Evolutionary conservation across 2,797 vertebrate species (phyloP), one percentile per base, ranked within the genome.

Genomic region (Danio albolineatus): DNA sequence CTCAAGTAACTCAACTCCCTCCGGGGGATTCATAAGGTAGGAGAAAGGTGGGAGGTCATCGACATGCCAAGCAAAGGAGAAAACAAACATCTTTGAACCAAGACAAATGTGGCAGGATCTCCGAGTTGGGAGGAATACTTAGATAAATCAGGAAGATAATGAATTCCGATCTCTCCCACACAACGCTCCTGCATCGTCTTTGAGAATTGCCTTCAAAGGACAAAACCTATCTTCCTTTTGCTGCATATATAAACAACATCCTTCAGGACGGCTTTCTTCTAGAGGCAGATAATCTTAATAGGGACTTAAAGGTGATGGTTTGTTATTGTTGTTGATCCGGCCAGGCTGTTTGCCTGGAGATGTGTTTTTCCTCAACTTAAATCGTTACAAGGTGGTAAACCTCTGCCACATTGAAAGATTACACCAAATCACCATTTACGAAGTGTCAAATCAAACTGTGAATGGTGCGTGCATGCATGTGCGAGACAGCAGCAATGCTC

Each of bases 151-250:
- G 48, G 44, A 53, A 81, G 74, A 87, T 84, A 83, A 85, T 60
- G 73, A 86, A 73, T 81, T 78, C 74, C 21, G 7, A 79, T 69
- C 39, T 81, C 83, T 85, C 67, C 82, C 79, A 86, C 79, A 76
- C 76, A 84, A 48, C 39, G 65, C 54, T 57, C 46, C 54, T 39
- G 56, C 44, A 44, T 75, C 70, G 10, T 74, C 66, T 77, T 74
- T 82, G 64, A 70, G 57, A 82, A 70, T 71, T 77, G 39, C 59
- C 78, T 82, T 82, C 82, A 85, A 84, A 84, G 66, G 43, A 46
- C 62, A 36, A 61, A 76, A 3, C 36, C 36, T 69, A 65, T 67
- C 16, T 70, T 49, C 28, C 38, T 53, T 28, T 44, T 41, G 28
- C 62, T 51, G 61, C 60, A 41, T 53, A 66, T 41, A 76, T 59